A percentile compares a stretch with the other conserved stretches of the same genome.
Evolutionary conservation across 1,140 invertebrate genomes (phyloP).

Genomic region (Parapsyche elsis): DNA sequence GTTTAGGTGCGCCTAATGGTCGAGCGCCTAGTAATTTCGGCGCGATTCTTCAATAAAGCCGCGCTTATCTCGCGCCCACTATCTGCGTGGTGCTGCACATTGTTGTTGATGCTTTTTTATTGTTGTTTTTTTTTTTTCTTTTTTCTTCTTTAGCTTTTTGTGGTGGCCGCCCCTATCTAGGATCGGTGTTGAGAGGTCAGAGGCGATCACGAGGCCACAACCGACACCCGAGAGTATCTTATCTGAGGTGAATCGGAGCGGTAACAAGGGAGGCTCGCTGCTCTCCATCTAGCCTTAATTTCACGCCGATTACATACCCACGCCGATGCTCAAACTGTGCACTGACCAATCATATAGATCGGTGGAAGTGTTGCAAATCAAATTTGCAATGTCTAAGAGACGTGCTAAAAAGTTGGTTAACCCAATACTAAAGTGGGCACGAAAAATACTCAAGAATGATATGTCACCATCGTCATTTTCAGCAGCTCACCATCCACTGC

Average conservation of each 20-base stretch:
- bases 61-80: constrained; percentile 50
- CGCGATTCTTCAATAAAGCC: constrained; percentile 48
- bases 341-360: too few species aligned
- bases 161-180: constrained; percentile 52
- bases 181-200: constrained; percentile 55
- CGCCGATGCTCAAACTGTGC: constrained; percentile 1
- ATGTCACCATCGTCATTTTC: too few species aligned
- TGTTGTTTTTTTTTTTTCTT: background rate
- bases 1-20: constrained; percentile 44
- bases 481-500: too few species aligned
- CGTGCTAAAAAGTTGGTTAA: too few species aligned
- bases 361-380: too few species aligned
- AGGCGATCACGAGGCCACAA: constrained; percentile 50
- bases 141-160: constrained; percentile 31
- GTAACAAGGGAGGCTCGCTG: constrained; percentile 46
- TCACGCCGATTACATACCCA: constrained; percentile 31
- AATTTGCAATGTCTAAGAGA: too few species aligned
- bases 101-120: constrained; percentile 34
- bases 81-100: constrained; percentile 36
- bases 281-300: constrained; percentile 47
- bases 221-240: constrained; percentile 31
- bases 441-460: too few species aligned
- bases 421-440: too few species aligned
- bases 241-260: constrained; percentile 38
- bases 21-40: constrained; percentile 51